phyloP scores from a whole-genome alignment of 2,113 vertebrate species.

The human (Homo sapiens) region GRCh38 chr6:152754001-152754500 shows the following conservation, averaged over 20 bases:
- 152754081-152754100: not conserved
- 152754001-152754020: not conserved
- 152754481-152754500: not conserved
- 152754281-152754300: conserved; percentile 84
- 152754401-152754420: not conserved
- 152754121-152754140: not conserved
- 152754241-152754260: conserved; percentile 84
- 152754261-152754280: conserved; percentile 87
- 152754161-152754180: conserved; percentile 84
- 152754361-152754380: not conserved
- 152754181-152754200: conserved; percentile 83
- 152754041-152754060: not conserved
- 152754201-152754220: conserved; percentile 82
- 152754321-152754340: not conserved
- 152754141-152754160: conserved; percentile 31
- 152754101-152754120: not conserved
- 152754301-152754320: not conserved
- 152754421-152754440: not conserved
- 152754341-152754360: not conserved
- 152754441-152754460: not conserved
- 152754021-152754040: not conserved
- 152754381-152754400: not conserved
- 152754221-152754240: conserved; percentile 84
- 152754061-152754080: not conserved
- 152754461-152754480: not conserved